Conservation (phyloP, 2,113 vertebrate species). For the Microtus oregoni region DNA sequence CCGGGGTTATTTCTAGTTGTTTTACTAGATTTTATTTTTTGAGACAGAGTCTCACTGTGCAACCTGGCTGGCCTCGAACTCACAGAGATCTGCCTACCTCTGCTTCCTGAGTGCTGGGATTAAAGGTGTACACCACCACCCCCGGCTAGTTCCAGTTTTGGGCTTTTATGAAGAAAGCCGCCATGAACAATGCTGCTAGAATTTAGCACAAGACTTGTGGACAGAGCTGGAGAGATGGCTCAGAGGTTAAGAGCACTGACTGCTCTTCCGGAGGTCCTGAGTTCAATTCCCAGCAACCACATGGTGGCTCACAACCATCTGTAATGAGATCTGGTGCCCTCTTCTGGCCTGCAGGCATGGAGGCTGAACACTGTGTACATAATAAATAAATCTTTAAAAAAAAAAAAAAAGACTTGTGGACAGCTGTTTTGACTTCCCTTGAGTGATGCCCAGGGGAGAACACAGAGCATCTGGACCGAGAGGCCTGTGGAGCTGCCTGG, state of each 20-base stretch:
- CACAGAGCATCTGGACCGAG: not conserved
- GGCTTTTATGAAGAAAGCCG: not conserved
- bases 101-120: not conserved
- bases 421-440: constrained; percentile 5
- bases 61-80: not conserved
- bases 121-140: not conserved
- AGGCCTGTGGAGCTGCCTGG: not conserved
- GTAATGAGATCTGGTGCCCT: no score
- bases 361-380: no score
- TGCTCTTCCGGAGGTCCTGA: no score
- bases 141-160: not conserved
- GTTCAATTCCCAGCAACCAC: no score
- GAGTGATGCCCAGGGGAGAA: not conserved
- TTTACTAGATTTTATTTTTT: not conserved
- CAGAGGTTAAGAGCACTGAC: no score
- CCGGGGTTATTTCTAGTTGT: not conserved
- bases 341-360: no score
- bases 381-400: no score
- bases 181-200: not conserved
- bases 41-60: not conserved
- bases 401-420: not conserved
- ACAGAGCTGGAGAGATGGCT: not conserved
- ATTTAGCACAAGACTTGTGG: not conserved
- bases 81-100: not conserved
- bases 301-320: no score